phyloP scores from a whole-genome alignment of 2,888 invertebrate genomes.

The Caenorhabditis auriculariae region DNA sequence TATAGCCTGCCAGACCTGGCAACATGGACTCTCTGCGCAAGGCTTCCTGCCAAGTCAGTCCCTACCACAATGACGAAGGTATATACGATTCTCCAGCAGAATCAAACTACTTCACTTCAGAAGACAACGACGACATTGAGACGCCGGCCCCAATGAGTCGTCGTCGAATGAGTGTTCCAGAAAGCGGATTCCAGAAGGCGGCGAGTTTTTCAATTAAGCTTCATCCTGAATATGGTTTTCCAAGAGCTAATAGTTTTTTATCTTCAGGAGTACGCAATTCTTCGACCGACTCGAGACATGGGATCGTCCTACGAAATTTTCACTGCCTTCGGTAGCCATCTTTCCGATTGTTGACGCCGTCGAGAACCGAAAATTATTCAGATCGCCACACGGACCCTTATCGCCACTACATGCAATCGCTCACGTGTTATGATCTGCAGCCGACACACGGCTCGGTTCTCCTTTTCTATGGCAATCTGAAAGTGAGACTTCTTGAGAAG shows the following conservation, averaged over 20 bases:
- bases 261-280: conserved; percentile 57
- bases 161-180: conserved; percentile 53
- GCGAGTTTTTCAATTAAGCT: conserved; percentile 22
- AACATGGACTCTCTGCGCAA: conserved; percentile 3
- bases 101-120: too few species aligned
- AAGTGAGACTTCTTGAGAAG: conserved; percentile 15
- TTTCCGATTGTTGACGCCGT: conserved; percentile 1
- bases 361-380: conserved; percentile 7
- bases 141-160: conserved; percentile 28
- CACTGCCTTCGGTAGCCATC: conserved; percentile 20
- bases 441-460: conserved; percentile 54
- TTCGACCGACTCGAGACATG: conserved; percentile 39
- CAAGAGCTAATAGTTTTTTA: not conserved
- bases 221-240: not conserved
- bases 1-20: not conserved
- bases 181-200: conserved; percentile 51
- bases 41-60: conserved; percentile 25
- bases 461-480: conserved; percentile 49
- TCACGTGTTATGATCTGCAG: conserved; percentile 57
- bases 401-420: conserved; percentile 56
- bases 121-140: conserved; percentile 33
- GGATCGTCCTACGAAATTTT: conserved; percentile 23
- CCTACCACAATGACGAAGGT: too few species aligned
- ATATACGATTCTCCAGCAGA: too few species aligned
- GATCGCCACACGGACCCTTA: conserved; percentile 51